phyloP scores from a whole-genome alignment of 2,113 vertebrate genomes.

The Delphinus delphis region DNA sequence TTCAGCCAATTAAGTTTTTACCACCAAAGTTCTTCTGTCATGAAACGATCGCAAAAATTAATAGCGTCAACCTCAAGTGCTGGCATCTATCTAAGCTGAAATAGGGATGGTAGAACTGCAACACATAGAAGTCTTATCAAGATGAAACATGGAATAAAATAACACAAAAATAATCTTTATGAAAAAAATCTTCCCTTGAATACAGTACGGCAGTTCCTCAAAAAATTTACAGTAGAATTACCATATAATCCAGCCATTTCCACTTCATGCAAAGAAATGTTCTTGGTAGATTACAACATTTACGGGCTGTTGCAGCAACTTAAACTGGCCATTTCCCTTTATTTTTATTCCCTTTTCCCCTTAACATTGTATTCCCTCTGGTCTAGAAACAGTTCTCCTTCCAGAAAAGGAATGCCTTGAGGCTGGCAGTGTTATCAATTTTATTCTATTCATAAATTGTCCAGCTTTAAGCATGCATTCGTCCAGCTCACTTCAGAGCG shows the following conservation, averaged over 20 bases:
- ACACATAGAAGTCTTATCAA: neutral
- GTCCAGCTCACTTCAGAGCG: neutral
- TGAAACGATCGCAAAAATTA: constrained; percentile 1
- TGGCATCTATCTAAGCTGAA: neutral
- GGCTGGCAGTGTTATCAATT: neutral
- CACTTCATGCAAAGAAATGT: neutral
- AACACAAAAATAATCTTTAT: neutral
- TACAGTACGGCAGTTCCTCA: neutral
- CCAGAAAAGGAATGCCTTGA: neutral
- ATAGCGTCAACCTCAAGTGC: neutral
- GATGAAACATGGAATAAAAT: neutral
- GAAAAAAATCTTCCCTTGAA: neutral
- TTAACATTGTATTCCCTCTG: neutral
- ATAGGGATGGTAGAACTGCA: neutral
- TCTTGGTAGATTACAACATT: neutral
- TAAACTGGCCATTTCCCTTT: neutral
- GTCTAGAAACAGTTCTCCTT: neutral
- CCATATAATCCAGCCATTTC: neutral
- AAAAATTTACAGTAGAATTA: neutral
- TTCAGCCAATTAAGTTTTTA: constrained; percentile 12
- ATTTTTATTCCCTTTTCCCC: neutral
- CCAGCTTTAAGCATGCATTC: neutral
- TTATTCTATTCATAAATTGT: constrained; percentile 12
- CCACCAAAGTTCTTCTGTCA: neutral
- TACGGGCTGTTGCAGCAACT: neutral